Conservation (phyloP, 2,888 invertebrate species). For the Pycnomerus fuliginosus region DNA sequence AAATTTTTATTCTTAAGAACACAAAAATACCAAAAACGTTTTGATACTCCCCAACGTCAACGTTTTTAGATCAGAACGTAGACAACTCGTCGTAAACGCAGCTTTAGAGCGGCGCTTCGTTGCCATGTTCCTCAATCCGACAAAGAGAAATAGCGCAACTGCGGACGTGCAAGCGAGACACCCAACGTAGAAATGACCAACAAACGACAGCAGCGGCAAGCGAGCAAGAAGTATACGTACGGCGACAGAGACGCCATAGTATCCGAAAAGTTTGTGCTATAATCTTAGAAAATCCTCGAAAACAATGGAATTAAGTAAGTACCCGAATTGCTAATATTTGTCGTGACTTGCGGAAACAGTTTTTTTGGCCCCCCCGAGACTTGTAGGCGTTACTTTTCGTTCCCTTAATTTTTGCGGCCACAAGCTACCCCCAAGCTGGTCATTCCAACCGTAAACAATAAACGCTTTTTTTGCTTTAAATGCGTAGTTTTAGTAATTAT, state of each 20-base stretch:
- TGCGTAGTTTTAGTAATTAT: conserved; percentile 5
- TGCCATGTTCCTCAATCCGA: too few species aligned
- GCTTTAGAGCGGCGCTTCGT: too few species aligned
- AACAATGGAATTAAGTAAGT: conserved; percentile 42
- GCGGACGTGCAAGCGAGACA: conserved; percentile 7
- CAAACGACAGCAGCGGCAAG: conserved; percentile 19
- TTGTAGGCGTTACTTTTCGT: conserved; percentile 5
- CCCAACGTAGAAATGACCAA: conserved; percentile 26
- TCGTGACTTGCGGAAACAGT: background rate
- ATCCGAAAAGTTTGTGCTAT: conserved; percentile 38
- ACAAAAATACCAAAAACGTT: background rate
- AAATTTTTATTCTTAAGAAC: background rate
- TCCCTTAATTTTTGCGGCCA: conserved; percentile 24
- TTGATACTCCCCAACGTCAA: background rate
- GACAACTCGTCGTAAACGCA: too few species aligned
- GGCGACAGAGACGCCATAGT: conserved; percentile 43
- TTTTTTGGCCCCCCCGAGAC: background rate
- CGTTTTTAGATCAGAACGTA: conserved; percentile 7
- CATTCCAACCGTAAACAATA: conserved; percentile 36
- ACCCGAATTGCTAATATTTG: conserved; percentile 13
- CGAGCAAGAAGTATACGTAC: conserved; percentile 20
- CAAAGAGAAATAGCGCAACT: conserved; percentile 7
- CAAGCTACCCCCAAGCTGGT: conserved; percentile 44
- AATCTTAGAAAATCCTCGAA: conserved; percentile 30
- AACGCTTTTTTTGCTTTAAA: conserved; percentile 15